A percentile compares a stretch with the other conserved stretches of the same genome.
phyloP scores from a whole-genome alignment of 2,113 vertebrate genomes.

The Sarotherodon lohbergeri region DNA sequence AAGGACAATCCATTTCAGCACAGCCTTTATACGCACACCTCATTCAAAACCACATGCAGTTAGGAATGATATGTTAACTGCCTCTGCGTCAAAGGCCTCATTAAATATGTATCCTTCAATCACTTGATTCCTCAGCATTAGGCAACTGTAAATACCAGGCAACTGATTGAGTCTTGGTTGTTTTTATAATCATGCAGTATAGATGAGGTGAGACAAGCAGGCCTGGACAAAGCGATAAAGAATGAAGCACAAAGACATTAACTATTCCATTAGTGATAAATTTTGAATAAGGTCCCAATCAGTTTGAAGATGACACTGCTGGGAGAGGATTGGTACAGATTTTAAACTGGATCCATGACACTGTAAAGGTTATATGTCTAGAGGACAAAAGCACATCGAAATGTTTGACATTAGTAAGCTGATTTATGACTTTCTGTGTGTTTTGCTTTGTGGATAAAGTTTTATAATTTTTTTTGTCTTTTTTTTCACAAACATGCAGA shows the following conservation, averaged over 20 bases:
- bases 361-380: neutral
- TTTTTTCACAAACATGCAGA: neutral
- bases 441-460: neutral
- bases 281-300: conserved; percentile 42
- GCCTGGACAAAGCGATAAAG: conserved; percentile 22
- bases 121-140: conserved; percentile 32
- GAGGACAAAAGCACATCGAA: neutral
- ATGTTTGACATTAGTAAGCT: neutral
- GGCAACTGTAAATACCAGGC: conserved; percentile 37
- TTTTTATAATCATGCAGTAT: conserved; percentile 49
- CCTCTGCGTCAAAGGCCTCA: conserved; percentile 18
- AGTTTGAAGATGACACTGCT: conserved; percentile 27
- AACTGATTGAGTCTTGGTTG: conserved; percentile 37
- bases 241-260: conserved; percentile 47
- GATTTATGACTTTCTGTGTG: neutral
- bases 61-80: neutral
- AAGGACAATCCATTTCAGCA: neutral
- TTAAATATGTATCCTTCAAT: conserved; percentile 53
- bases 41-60: neutral
- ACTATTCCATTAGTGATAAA: conserved; percentile 59
- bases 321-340: conserved; percentile 8
- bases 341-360: neutral
- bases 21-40: neutral
- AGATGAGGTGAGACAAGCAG: conserved; percentile 42
- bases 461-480: neutral